Evolutionary conservation across 2,888 invertebrate genomes (phyloP).

Genomic region (Octonoba sinensis): DNA sequence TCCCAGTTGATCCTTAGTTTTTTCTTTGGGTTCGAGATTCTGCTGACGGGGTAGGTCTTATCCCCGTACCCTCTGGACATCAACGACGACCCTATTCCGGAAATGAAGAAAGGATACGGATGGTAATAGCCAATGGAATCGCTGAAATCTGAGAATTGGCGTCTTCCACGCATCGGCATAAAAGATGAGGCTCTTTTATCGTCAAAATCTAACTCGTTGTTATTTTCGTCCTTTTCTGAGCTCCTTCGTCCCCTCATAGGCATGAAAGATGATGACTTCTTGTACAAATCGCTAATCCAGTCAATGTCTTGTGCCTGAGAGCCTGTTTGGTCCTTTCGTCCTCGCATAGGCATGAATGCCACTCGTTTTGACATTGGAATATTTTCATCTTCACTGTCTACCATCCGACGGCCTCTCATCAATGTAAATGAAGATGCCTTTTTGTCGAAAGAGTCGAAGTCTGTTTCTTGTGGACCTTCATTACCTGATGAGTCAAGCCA

Average conservation of each 20-base stretch:
- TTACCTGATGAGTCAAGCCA: background rate
- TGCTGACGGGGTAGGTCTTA: background rate
- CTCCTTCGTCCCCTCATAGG: conserved; percentile 28
- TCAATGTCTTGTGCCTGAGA: background rate
- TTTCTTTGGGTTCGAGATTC: background rate
- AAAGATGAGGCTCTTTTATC: conserved; percentile 33
- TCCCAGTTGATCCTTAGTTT: conserved; percentile 44
- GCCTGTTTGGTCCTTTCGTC: background rate
- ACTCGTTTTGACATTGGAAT: too few relatives aligned
- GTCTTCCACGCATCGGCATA: conserved; percentile 47
- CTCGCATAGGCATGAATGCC: background rate
- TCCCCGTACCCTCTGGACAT: conserved; percentile 18
- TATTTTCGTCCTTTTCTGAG: background rate
- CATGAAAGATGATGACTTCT: conserved; percentile 21
- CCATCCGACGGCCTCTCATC: too few relatives aligned
- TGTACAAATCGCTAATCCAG: background rate
- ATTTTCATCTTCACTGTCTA: too few relatives aligned
- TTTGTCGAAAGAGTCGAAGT: background rate
- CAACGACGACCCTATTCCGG: conserved; percentile 43
- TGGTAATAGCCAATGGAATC: conserved; percentile 1
- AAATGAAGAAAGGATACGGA: conserved; percentile 18
- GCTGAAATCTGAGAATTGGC: background rate
- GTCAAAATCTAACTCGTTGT: background rate
- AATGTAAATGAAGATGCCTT: background rate
- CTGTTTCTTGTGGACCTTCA: background rate